Evolutionary conservation across 2,888 invertebrate species (phyloP), one percentile per base, ranked within the genome.

Genomic region (Drosophila austrosaltans): DNA sequence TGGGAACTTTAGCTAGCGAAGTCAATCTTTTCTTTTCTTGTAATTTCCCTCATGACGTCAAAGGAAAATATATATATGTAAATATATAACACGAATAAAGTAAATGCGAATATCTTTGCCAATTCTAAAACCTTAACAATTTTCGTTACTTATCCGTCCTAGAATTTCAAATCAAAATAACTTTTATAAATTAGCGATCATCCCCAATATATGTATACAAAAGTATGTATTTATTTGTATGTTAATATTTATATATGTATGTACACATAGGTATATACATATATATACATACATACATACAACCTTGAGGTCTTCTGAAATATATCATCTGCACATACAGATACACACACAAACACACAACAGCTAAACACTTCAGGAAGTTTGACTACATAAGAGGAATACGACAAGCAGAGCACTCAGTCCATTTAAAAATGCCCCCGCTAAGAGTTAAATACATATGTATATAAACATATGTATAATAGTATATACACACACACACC

Each of bases 351-450:
- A n/a, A 25, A 48, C 8, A 36, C 5, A 63, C 48, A 58, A 20
- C 36, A 32, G 39, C 30, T 66, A 60, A 63, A 69, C 79, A 82
- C 82, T 82, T 78, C 71, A 79, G 76, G 69, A 69, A 76, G 73
- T 77, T 77, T 58, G 60, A 81, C 78, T 69, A 67, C 63, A 75
- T 61, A 69, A 69, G 66, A 75, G 72, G 61, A 67, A 54, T 77
- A 72, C 70, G 64, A 66, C 25, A 64, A 60, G 53, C 66, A 58
- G 32, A 70, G 54, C 54, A 54, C 28, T 30, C 28, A 30, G 30
- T 30, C 54, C 54, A 57, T 36, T 32, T 57, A 28, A 66, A 28
- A 66, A 75, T 72, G 69, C 48, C 53, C 65, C 40, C 67, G 39
- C 42, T 48, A 48, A 48, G 48, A 59, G 58, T 57, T 57, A 40